These are phyloP conservation scores for Nycteola revayana DNA, from an alignment of 2,888 invertebrate species.

Conservation along the genomic window DNA sequence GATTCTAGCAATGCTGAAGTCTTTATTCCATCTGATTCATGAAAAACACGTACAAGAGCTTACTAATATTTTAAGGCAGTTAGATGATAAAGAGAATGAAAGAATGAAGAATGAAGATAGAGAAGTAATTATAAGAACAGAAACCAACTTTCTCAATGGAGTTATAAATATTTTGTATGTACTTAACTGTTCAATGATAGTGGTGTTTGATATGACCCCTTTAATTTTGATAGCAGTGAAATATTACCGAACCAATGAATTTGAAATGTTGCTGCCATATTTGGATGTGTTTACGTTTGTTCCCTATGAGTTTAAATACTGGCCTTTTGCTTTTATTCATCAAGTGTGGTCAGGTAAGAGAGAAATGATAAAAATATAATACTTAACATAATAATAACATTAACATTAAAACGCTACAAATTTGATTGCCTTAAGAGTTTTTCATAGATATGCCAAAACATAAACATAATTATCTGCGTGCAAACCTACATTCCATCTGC, in stretches of 20 bases:
- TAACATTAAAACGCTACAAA: no score
- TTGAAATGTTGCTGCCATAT: slow-evolving; percentile 43
- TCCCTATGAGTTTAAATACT: slow-evolving; percentile 39
- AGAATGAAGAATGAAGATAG: slow-evolving; percentile 19
- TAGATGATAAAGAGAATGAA: slow-evolving; percentile 29
- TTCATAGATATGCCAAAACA: no score
- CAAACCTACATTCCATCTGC: no score
- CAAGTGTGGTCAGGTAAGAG: slow-evolving; percentile 48
- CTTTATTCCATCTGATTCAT: slow-evolving; percentile 24
- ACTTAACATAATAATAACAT: no score
- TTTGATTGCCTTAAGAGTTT: no score
- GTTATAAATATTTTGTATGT: slow-evolving; percentile 37
- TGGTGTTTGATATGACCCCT: slow-evolving; percentile 40
- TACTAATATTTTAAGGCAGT: slow-evolving; percentile 22
- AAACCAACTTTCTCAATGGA: slow-evolving; percentile 31
- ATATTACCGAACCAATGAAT: slow-evolving; percentile 37
- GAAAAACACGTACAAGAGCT: slow-evolving; percentile 29
- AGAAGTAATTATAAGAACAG: slow-evolving; percentile 25
- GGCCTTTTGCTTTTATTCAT: slow-evolving; percentile 44
- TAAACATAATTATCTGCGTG: no score
- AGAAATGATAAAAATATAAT: neutral
- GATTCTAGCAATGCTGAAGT: slow-evolving; percentile 34
- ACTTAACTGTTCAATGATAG: slow-evolving; percentile 37
- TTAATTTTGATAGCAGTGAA: slow-evolving; percentile 38
- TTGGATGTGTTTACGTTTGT: slow-evolving; percentile 43